phyloP scores from a whole-genome alignment of 2,113 vertebrate genomes.

The Bostrychus sinensis region DNA sequence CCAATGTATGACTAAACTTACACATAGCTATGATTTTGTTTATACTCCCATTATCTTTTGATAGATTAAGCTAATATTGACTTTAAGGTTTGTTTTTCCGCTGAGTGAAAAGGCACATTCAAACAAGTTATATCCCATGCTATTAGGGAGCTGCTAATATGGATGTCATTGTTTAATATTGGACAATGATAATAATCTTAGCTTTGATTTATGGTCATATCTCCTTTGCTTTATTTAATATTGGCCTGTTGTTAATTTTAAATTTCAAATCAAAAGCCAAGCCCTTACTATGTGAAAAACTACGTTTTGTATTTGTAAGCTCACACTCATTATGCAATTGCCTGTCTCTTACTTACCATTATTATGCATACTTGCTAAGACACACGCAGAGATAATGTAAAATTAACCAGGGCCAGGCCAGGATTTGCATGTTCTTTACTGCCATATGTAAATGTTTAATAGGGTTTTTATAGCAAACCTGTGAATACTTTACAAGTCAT shows the following conservation, averaged over 20 bases:
- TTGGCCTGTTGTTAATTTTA: not conserved
- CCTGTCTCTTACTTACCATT: not conserved
- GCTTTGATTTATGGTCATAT: slow-evolving; percentile 1
- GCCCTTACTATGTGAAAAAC: not conserved
- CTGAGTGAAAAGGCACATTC: not conserved
- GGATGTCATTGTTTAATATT: not conserved
- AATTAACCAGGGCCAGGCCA: not conserved
- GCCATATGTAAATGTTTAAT: slow-evolving; percentile 1
- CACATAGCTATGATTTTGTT: no score
- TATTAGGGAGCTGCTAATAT: not conserved
- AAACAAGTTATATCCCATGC: not conserved
- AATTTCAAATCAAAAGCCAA: not conserved
- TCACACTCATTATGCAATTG: not conserved
- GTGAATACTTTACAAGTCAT: not conserved
- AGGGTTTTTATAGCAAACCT: not conserved
- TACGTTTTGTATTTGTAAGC: not conserved
- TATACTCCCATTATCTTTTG: no score
- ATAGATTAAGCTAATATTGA: no score
- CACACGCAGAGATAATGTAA: not conserved
- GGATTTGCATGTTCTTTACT: not conserved
- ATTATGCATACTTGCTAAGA: not conserved
- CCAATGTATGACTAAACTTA: no score
- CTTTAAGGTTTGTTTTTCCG: no score
- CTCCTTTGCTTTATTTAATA: slow-evolving; percentile 1
- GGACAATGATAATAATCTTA: not conserved